Percentiles rank a stretch among this genome's conserved stretches.
Conservation (phyloP, 2,797 vertebrate genomes). For the Sebastes minor region DNA sequence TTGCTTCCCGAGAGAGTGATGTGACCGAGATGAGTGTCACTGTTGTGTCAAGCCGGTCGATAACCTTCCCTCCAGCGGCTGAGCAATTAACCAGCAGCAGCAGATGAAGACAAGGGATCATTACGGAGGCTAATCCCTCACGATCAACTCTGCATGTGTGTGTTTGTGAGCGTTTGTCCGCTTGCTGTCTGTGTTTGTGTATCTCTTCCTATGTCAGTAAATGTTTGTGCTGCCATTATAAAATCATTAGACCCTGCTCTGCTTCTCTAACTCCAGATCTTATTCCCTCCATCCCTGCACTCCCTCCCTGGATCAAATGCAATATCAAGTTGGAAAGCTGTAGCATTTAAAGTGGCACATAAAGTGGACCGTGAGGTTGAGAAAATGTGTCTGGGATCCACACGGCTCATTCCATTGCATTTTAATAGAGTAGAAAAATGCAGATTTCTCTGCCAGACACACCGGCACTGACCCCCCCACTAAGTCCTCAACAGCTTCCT, state of each 20-base stretch:
- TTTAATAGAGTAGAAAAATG: neutral
- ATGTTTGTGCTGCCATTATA: neutral
- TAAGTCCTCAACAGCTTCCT: conserved; percentile 3
- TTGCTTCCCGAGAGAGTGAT: neutral
- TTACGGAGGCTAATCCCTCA: conserved; percentile 34
- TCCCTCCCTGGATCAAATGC: neutral
- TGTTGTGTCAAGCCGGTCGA: conserved; percentile 28
- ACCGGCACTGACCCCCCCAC: neutral
- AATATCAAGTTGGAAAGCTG: neutral
- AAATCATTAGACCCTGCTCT: conserved; percentile 20
- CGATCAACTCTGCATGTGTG: neutral
- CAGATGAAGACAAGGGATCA: conserved; percentile 44
- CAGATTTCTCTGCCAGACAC: conserved; percentile 2
- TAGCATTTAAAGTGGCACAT: neutral
- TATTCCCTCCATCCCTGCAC: neutral
- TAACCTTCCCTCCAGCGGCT: conserved; percentile 22
- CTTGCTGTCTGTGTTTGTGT: conserved; percentile 6
- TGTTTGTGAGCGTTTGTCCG: neutral
- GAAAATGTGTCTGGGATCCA: neutral
- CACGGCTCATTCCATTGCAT: neutral
- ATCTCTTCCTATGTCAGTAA: neutral
- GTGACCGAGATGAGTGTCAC: neutral
- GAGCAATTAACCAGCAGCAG: conserved; percentile 49
- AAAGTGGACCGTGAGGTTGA: neutral
- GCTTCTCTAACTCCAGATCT: neutral